Percentiles rank a stretch among this genome's conserved stretches.
These are phyloP conservation scores for Onychomys torridus DNA, from an alignment of 2,797 vertebrate genomes.

Conservation along the genomic window DNA sequence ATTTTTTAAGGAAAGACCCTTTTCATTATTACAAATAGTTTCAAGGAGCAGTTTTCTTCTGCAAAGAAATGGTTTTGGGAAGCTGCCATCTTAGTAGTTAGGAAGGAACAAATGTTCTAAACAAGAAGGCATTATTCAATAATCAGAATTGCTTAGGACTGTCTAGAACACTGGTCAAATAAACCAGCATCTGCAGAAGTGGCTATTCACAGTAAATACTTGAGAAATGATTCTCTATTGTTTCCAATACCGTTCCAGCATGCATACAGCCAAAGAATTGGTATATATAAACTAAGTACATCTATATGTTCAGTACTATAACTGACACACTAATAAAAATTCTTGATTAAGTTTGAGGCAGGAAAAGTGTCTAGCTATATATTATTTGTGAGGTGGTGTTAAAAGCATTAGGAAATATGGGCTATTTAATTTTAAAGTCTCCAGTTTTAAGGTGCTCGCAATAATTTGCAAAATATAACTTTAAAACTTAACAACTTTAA, in stretches of 20 bases:
- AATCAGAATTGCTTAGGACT: background rate
- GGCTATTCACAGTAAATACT: background rate
- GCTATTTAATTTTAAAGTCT: constrained; percentile 10
- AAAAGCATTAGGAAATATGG: constrained; percentile 4
- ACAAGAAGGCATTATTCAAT: background rate
- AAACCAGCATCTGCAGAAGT: background rate
- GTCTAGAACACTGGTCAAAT: constrained; percentile 11
- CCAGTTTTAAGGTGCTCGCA: background rate
- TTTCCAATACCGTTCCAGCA: background rate
- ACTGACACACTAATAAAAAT: constrained; percentile 64
- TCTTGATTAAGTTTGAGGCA: constrained; percentile 63
- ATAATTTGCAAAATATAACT: constrained; percentile 51
- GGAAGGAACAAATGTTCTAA: background rate
- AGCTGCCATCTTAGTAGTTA: background rate
- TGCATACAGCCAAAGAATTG: background rate
- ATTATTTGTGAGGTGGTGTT: background rate
- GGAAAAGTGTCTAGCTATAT: background rate
- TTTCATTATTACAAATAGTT: background rate
- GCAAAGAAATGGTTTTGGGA: background rate
- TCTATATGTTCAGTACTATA: constrained; percentile 28
- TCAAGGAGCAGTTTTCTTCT: background rate
- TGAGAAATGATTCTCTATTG: background rate
- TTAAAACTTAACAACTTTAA: constrained; percentile 22
- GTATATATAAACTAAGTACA: constrained; percentile 13
- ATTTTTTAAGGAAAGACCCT: background rate